phyloP scores from a whole-genome alignment of 2,888 invertebrate species.

The Lydus trimaculatus region DNA sequence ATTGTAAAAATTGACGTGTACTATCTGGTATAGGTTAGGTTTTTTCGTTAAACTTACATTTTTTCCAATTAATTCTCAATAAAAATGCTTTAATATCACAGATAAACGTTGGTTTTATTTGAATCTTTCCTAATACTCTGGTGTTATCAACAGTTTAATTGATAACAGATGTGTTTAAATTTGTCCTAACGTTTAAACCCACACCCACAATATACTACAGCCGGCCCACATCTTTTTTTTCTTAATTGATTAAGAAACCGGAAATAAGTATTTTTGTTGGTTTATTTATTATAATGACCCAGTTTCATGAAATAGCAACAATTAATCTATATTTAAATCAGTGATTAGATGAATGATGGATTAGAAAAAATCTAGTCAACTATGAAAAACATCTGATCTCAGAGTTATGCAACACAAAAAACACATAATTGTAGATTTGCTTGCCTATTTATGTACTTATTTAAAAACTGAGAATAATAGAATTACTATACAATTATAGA shows the following conservation, averaged over 20 bases:
- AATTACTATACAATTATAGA: no score
- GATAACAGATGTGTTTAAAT: background rate
- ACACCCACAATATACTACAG: background rate
- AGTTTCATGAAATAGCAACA: no score
- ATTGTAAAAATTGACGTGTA: background rate
- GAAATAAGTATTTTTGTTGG: background rate
- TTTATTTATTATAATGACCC: background rate
- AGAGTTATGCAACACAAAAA: no score
- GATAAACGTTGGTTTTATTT: background rate
- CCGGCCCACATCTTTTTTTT: background rate
- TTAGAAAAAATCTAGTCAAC: no score
- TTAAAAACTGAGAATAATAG: no score
- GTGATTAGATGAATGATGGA: no score
- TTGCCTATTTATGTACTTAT: no score
- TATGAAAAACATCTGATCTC: no score
- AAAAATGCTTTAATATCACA: slow-evolving; percentile 13
- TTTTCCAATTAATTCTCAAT: background rate
- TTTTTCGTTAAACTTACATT: background rate
- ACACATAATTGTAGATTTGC: no score
- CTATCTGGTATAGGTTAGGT: background rate
- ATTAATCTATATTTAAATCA: no score
- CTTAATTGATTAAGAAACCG: background rate
- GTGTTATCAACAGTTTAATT: background rate
- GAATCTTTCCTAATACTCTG: background rate
- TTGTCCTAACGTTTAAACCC: background rate